phyloP scores from a whole-genome alignment of 2,888 invertebrate species.

The Stenotaenia linearis region DNA sequence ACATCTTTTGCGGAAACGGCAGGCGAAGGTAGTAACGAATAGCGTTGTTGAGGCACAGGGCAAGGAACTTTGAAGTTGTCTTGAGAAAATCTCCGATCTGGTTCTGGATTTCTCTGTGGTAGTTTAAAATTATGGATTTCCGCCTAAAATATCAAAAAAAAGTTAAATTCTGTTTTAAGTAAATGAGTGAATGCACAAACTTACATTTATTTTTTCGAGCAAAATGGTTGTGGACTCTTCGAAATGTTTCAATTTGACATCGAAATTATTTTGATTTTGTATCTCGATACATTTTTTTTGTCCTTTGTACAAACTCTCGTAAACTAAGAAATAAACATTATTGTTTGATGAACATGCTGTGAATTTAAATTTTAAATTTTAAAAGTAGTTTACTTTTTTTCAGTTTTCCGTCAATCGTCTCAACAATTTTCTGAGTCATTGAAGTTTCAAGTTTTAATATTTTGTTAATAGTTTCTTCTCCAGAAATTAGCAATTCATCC shows the following conservation, averaged over 20 bases:
- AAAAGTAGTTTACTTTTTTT: not conserved
- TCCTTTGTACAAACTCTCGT: not conserved
- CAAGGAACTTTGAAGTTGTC: too few relatives aligned
- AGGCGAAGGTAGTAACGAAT: too few relatives aligned
- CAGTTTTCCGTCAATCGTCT: not conserved
- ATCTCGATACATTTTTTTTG: not conserved
- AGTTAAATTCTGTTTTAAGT: too few relatives aligned
- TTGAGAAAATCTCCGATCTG: too few relatives aligned
- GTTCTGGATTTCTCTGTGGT: too few relatives aligned
- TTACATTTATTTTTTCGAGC: too few relatives aligned
- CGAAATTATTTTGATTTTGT: not conserved
- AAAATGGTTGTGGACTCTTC: not conserved
- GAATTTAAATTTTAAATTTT: not conserved
- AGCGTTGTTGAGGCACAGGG: too few relatives aligned
- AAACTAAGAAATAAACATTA: not conserved
- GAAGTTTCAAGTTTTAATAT: not conserved
- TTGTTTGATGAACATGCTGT: not conserved
- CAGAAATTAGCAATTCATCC: not conserved
- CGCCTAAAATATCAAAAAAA: too few relatives aligned
- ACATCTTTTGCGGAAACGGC: too few relatives aligned
- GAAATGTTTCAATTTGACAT: not conserved
- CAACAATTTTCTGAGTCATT: not conserved
- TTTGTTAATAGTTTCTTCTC: not conserved
- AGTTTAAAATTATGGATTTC: too few relatives aligned
- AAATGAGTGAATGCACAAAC: too few relatives aligned